Percentiles rank a stretch among this genome's conserved stretches.
Conservation (phyloP, 2,797 vertebrate species). For the Phrynocephalus vlangalii region DNA sequence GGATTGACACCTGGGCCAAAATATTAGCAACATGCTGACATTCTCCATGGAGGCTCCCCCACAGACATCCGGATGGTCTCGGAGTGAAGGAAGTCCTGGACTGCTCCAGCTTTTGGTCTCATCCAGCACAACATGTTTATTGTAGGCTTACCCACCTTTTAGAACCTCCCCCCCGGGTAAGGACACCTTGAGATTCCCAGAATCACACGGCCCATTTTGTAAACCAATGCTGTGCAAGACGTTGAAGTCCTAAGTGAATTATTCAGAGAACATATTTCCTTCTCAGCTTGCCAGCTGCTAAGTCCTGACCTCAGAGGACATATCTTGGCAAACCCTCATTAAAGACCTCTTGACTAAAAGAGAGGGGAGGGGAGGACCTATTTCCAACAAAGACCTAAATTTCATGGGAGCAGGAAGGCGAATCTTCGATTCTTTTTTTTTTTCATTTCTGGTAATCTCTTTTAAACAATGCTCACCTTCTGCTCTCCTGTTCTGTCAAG, state of each 20-base stretch:
- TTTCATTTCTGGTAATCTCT: not conserved
- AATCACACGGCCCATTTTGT: not conserved
- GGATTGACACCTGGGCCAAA: too few species aligned
- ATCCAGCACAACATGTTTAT: too few species aligned
- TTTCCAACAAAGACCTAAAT: conserved; percentile 5
- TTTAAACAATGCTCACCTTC: conserved; percentile 35
- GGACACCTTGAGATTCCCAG: not conserved
- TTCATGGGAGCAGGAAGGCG: not conserved
- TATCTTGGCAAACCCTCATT: conserved; percentile 13
- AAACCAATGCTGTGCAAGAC: not conserved
- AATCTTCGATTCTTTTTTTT: not conserved
- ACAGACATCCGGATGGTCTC: too few species aligned
- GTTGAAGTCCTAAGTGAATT: conserved; percentile 1
- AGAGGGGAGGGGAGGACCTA: not conserved
- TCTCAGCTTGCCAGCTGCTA: not conserved
- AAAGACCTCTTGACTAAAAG: conserved; percentile 13
- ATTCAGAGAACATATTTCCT: not conserved
- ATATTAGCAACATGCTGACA: too few species aligned
- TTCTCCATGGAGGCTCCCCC: too few species aligned
- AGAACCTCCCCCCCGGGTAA: not conserved
- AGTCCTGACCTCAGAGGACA: conserved; percentile 1
- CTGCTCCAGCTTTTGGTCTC: too few species aligned
- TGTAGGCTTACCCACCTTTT: not conserved
- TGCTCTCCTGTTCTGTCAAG: not conserved
- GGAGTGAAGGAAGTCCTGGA: too few species aligned